phyloP scores from a whole-genome alignment of 92 coral and sea anemone genomes.

The Desmophyllum pertusum region DNA sequence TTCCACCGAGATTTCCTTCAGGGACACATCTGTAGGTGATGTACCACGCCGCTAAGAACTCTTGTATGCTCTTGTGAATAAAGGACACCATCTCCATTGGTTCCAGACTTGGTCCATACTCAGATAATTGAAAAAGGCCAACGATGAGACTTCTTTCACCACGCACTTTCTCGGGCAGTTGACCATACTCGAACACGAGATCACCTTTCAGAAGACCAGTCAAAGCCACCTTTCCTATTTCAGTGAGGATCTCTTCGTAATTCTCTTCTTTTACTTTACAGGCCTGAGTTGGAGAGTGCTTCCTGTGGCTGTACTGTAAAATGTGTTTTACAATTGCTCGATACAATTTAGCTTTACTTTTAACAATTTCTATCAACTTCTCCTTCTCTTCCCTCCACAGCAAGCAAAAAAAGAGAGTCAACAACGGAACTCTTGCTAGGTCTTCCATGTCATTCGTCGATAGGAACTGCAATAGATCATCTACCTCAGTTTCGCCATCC shows the following conservation, averaged over 20 bases:
- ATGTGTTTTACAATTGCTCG: constrained; percentile 10
- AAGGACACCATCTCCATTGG: constrained; percentile 43
- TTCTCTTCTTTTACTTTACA: not conserved
- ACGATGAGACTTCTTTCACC: constrained; percentile 4
- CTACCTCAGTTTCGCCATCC: not conserved
- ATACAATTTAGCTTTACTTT: constrained; percentile 22
- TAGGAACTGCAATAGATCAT: not conserved
- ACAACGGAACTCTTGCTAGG: constrained; percentile 10
- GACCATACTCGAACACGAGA: constrained; percentile 34
- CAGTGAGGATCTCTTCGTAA: constrained; percentile 14
- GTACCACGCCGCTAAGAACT: constrained; percentile 44
- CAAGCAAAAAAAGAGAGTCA: constrained; percentile 30
- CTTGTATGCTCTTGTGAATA: constrained; percentile 37
- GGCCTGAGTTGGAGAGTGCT: not conserved
- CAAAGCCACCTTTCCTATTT: constrained; percentile 40
- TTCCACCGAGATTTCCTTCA: too few species aligned
- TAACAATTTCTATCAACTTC: not conserved
- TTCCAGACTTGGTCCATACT: constrained; percentile 15
- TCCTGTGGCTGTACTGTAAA: constrained; percentile 5
- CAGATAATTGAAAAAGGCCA: constrained; percentile 30
- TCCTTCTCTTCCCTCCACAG: constrained; percentile 28
- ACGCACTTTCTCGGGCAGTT: constrained; percentile 27
- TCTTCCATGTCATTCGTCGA: not conserved
- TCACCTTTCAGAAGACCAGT: constrained; percentile 17
- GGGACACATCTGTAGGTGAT: constrained; percentile 3